A percentile compares a stretch with the other conserved stretches of the same genome.
phyloP scores from a whole-genome alignment of 2,888 invertebrate genomes.

The Phaedon cochleariae region DNA sequence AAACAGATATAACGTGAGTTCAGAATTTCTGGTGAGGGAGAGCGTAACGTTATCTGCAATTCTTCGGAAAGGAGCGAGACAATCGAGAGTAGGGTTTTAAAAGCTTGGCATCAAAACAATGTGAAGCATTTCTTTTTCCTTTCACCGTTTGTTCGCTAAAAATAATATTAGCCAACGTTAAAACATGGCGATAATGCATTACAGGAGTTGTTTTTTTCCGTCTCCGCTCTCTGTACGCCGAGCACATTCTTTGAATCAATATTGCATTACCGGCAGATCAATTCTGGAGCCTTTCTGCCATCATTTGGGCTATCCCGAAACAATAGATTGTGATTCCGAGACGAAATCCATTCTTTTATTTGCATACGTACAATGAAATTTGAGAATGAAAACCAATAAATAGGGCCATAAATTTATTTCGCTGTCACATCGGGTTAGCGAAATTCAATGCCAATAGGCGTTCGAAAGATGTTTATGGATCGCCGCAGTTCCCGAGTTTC shows the following conservation, averaged over 20 bases:
- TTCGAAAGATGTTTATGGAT: no score
- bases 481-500: no score
- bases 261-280: slow-evolving; percentile 49
- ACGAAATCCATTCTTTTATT: slow-evolving; percentile 56
- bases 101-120: slow-evolving; percentile 60
- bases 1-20: background rate
- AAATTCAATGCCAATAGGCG: background rate
- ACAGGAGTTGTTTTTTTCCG: slow-evolving; percentile 52
- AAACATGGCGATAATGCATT: slow-evolving; percentile 55
- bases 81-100: slow-evolving; percentile 46
- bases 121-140: slow-evolving; percentile 53
- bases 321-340: slow-evolving; percentile 50
- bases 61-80: no score
- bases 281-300: slow-evolving; percentile 34
- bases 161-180: slow-evolving; percentile 58
- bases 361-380: slow-evolving; percentile 61
- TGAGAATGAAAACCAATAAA: slow-evolving; percentile 59
- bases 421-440: slow-evolving; percentile 13
- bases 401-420: slow-evolving; percentile 54
- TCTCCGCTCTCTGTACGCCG: slow-evolving; percentile 45
- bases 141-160: slow-evolving; percentile 55
- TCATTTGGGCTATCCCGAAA: slow-evolving; percentile 50
- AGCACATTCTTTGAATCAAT: slow-evolving; percentile 55
- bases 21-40: background rate
- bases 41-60: background rate